Conservation (phyloP, 2,113 vertebrate species). For the Apus apus region DNA sequence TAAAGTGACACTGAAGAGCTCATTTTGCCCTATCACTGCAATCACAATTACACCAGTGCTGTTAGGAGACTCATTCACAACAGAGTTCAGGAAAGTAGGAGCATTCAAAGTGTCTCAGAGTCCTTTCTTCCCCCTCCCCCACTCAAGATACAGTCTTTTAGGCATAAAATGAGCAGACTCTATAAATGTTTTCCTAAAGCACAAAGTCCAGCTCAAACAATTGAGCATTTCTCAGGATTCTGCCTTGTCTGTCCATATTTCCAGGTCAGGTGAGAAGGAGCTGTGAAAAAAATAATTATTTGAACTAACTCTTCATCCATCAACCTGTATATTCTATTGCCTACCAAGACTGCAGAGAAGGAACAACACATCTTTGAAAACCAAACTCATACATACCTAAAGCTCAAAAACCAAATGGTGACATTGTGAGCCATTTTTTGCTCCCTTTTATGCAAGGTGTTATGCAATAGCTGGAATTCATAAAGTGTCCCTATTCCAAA, state of each 20-base stretch:
- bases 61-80: slow-evolving; percentile 27
- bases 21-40: slow-evolving; percentile 35
- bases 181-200: neutral
- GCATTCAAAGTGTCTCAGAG: slow-evolving; percentile 1
- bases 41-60: slow-evolving; percentile 45
- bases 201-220: neutral
- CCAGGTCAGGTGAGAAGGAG: neutral
- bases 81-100: slow-evolving; percentile 25
- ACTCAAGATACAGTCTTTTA: neutral
- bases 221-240: neutral
- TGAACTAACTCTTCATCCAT: neutral
- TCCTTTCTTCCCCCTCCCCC: neutral
- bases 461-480: neutral
- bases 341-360: neutral
- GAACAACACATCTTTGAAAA: neutral
- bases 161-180: neutral
- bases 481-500: neutral
- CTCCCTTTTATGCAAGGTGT: neutral
- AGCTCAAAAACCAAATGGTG: neutral
- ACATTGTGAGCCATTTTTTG: neutral
- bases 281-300: neutral
- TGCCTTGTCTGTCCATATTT: neutral
- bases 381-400: neutral
- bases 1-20: slow-evolving; percentile 26
- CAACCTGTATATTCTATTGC: neutral